Conservation (phyloP, 2,797 vertebrate genomes). For the Catamblyrhynchus diadema region DNA sequence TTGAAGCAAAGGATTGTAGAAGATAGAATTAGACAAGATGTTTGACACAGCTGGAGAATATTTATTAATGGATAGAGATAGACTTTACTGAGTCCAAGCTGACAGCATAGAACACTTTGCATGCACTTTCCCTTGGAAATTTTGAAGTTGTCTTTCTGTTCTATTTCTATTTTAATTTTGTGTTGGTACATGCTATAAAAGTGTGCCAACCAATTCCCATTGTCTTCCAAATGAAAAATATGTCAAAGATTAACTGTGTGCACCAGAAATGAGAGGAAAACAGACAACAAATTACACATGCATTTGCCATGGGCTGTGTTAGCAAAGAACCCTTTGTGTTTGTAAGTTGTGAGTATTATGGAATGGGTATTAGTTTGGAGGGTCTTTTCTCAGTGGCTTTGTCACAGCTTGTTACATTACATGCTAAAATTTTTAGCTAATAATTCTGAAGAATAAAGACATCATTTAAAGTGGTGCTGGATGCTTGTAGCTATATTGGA, state of each 20-base stretch:
- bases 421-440: not conserved
- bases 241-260: not conserved
- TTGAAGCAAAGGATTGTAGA: not conserved
- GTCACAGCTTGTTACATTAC: not conserved
- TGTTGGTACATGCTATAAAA: not conserved
- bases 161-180: not conserved
- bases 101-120: not conserved
- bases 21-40: not conserved
- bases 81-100: not conserved
- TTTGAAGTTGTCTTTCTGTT: not conserved
- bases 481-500: not conserved
- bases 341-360: not conserved
- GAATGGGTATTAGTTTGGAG: not conserved
- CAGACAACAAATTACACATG: not conserved
- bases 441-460: not conserved
- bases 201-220: not conserved
- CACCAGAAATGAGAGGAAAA: not conserved
- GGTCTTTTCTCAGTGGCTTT: not conserved
- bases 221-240: not conserved
- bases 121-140: not conserved
- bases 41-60: not conserved
- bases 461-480: rapidly evolving
- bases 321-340: not conserved
- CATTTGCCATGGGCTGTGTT: not conserved
- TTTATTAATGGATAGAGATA: not conserved